Evolutionary conservation across 1,140 invertebrate species (phyloP).

Genomic region (Leptopilina clavipes): DNA sequence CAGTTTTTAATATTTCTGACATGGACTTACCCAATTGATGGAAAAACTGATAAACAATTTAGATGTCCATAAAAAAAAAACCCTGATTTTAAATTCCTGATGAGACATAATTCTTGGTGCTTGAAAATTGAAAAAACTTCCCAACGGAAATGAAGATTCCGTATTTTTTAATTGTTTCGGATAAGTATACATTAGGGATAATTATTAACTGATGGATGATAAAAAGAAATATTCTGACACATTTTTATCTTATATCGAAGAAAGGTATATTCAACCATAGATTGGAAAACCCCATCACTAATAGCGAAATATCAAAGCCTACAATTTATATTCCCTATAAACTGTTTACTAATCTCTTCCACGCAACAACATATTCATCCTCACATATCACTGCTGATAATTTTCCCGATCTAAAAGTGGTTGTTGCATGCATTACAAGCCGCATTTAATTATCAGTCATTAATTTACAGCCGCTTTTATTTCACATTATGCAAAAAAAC

Average conservation of each 20-base stretch:
- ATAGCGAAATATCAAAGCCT: constrained; percentile 24
- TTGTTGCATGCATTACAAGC: neutral
- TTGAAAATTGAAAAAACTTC: no score
- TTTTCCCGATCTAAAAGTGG: constrained; percentile 1
- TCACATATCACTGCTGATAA: neutral
- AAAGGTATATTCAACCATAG: neutral
- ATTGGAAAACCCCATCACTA: neutral
- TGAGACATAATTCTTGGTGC: no score
- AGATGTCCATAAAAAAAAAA: no score
- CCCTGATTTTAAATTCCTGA: no score
- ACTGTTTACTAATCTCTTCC: neutral
- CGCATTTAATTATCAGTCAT: constrained; percentile 19
- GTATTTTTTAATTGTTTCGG: no score
- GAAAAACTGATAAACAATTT: no score
- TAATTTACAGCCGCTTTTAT: constrained; percentile 9
- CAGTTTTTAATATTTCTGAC: no score
- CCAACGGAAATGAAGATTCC: no score
- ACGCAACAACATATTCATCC: neutral
- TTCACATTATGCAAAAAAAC: no score
- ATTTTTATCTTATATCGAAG: neutral
- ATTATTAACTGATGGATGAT: no score
- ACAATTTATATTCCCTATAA: neutral
- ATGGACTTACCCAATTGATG: no score
- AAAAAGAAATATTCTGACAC: neutral
- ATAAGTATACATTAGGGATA: no score